phyloP scores from a whole-genome alignment of 2,888 invertebrate genomes.

The Rhaphigaster nebulosa region DNA sequence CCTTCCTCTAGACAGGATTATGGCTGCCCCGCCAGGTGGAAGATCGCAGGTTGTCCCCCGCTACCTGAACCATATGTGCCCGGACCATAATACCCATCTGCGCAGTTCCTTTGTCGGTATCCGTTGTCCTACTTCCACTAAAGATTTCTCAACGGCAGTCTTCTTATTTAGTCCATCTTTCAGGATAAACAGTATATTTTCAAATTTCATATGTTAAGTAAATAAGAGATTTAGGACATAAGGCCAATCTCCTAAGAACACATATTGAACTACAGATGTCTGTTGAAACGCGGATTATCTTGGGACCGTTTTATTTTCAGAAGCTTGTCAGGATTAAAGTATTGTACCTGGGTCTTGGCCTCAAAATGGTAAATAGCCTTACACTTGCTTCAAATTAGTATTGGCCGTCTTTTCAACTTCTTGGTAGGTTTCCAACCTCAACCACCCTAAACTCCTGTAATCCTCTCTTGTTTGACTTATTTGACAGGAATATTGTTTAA shows the following conservation, averaged over 20 bases:
- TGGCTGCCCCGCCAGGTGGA: slow-evolving; percentile 28
- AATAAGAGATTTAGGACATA: neutral
- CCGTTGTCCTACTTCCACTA: slow-evolving; percentile 3
- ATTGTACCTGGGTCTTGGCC: neutral
- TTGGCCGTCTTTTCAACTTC: neutral
- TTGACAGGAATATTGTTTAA: neutral
- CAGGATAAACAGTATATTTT: neutral
- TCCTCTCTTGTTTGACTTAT: neutral
- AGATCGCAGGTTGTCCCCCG: slow-evolving; percentile 39
- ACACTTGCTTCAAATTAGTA: neutral
- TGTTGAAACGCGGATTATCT: neutral
- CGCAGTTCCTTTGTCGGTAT: slow-evolving; percentile 42
- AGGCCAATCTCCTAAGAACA: neutral
- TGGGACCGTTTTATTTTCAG: neutral
- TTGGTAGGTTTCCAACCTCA: neutral
- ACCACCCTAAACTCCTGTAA: neutral
- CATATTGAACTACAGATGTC: neutral
- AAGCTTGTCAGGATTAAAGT: neutral
- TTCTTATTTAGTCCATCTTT: neutral
- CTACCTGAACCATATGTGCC: slow-evolving; percentile 46
- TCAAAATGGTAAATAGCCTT: neutral
- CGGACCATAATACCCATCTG: slow-evolving; percentile 37
- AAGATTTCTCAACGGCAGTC: slow-evolving; percentile 9
- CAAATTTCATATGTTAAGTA: neutral
- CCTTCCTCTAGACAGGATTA: slow-evolving; percentile 27